A percentile compares a stretch with the other conserved stretches of the same genome.
phyloP scores from a whole-genome alignment of 35 echinoderm and acorn worm species.

The Heliocidaris erythrogramma region DNA sequence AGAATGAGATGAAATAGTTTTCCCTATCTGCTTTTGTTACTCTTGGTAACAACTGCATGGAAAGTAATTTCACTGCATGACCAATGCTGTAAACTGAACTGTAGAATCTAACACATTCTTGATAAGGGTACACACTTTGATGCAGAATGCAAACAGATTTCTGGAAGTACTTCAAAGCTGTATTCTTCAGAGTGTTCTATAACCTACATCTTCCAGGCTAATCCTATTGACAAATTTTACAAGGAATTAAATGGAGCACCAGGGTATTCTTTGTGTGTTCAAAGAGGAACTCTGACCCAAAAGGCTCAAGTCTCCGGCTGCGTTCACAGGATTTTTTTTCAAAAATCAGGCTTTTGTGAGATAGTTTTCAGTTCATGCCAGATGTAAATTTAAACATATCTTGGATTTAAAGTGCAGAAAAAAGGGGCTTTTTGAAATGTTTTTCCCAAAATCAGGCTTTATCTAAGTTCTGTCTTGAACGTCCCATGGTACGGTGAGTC shows the following conservation, averaged over 20 bases:
- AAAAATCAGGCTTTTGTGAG: background rate
- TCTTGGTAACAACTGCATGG: background rate
- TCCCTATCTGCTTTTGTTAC: background rate
- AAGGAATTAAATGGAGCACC: conserved; percentile 12
- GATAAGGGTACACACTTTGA: conserved; percentile 10
- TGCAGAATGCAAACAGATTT: background rate
- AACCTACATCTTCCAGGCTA: conserved; percentile 28
- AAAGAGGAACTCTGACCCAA: conserved; percentile 24
- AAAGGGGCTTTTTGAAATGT: too few species aligned
- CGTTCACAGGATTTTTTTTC: background rate
- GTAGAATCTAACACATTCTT: conserved; percentile 11
- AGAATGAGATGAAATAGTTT: background rate
- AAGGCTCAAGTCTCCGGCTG: background rate
- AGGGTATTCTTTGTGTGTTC: background rate
- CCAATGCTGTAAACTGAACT: background rate
- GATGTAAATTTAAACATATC: too few species aligned
- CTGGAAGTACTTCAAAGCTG: conserved; percentile 21
- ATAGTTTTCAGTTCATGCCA: background rate
- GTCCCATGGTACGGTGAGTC: too few species aligned
- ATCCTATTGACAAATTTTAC: conserved; percentile 50
- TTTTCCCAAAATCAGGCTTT: too few species aligned
- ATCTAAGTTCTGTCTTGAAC: too few species aligned
- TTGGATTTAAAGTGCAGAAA: too few species aligned
- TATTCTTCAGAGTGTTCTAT: conserved; percentile 20
- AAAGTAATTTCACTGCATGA: conserved; percentile 7